Evolutionary conservation across 2,888 invertebrate genomes (phyloP), one percentile per base, ranked within the genome.

Genomic region (Melinopterus prodromus): DNA sequence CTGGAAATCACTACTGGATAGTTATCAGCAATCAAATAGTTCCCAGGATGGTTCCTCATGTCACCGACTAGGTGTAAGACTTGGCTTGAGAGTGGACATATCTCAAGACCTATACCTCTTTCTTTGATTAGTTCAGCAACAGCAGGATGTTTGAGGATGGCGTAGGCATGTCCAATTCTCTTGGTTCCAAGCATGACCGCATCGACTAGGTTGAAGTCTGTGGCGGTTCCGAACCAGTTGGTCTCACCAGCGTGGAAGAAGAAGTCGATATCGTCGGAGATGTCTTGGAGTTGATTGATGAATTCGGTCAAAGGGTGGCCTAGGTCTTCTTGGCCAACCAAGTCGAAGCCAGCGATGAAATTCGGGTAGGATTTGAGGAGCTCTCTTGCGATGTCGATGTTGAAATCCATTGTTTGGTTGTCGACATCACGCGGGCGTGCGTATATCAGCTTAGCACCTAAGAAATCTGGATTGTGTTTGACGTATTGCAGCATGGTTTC

Each of bases 241-340:
- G 95, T 95, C 87, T 95, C 95, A 0, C 94, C 95, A 0, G 95
- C 94, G 85, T 95, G 95, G 79, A 84, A 87, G 78, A 86, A 88
- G 76, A 87, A 85, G 38, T 84, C 84, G 6, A 85, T 83, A 36
- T 83, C 81, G 71, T 80, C 38, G 15, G 76, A 71, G n/a, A 80
- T 36, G 6, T 76, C 71, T n/a, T 77, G 71, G 36, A 83, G 53
- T 16, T 77, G 53, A 35, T 78, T 38, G 69, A 82, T 72, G 82
- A 94, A 95, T 3, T 92, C 90, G 70, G 90, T 87, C 0, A 96
- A 87, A 0, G 96, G 93, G 70, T 89, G 87, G 0, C 95, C 95
- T 74, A 88, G 83, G 85, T 96, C 96, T 86, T 96, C 96, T 86
- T 95, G 94, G 0, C 95, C 95, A 0, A 96, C 95, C 82, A 96